phyloP scores from a whole-genome alignment of 2,888 invertebrate genomes.

The Drosophila mettleri region DNA sequence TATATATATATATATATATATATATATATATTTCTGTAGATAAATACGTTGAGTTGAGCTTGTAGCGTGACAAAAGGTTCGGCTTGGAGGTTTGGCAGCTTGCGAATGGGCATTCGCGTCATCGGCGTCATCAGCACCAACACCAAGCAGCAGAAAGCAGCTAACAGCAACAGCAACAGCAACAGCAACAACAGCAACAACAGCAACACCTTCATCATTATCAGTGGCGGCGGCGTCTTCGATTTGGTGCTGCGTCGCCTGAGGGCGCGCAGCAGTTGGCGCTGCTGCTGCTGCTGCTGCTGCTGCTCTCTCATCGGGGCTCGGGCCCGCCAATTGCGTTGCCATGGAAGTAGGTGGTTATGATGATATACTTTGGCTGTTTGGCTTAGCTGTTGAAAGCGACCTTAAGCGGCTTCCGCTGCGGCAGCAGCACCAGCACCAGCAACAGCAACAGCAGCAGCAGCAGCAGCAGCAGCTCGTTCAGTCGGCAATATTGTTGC shows the following conservation, averaged over 20 bases:
- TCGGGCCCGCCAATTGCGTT: slow-evolving; percentile 48
- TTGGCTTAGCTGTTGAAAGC: slow-evolving; percentile 72
- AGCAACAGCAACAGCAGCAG: slow-evolving; percentile 37
- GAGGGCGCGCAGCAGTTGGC: slow-evolving; percentile 54
- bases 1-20: background rate
- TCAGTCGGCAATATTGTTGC: slow-evolving; percentile 76
- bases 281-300: slow-evolving; percentile 15
- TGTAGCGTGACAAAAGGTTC: no score
- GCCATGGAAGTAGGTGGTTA: slow-evolving; percentile 79
- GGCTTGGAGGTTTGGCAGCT: slow-evolving; percentile 26
- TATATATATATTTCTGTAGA: no score
- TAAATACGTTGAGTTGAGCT: slow-evolving; percentile 4
- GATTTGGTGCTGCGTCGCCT: slow-evolving; percentile 33
- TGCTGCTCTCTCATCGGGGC: slow-evolving; percentile 65
- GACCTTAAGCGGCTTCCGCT: slow-evolving; percentile 74
- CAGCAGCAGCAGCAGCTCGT: slow-evolving; percentile 27
- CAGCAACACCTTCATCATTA: slow-evolving; percentile 77
- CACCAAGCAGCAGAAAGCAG: slow-evolving; percentile 31
- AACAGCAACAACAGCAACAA: slow-evolving; percentile 49
- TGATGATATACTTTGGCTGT: slow-evolving; percentile 81
- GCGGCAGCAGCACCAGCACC: slow-evolving; percentile 45
- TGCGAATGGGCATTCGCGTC: slow-evolving; percentile 55
- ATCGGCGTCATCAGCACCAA: slow-evolving; percentile 59
- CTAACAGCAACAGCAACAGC: slow-evolving; percentile 43
- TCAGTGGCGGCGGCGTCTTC: slow-evolving; percentile 55